Conservation (phyloP, 2,113 vertebrate species). For the Colossoma macropomum region DNA sequence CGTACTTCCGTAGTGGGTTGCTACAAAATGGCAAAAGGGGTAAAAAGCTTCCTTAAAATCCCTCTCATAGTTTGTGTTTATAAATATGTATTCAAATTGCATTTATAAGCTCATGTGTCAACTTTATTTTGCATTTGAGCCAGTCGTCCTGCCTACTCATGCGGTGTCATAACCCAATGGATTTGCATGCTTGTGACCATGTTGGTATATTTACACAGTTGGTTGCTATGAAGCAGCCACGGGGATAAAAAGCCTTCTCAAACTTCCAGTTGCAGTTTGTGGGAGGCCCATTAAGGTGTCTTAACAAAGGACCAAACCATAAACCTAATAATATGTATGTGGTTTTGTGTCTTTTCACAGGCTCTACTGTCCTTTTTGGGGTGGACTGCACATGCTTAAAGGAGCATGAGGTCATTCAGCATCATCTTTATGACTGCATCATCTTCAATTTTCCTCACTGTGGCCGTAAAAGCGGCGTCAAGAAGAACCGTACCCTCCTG, state of each 20-base stretch:
- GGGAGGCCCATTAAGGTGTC: background rate
- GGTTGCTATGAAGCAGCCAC: constrained; percentile 42
- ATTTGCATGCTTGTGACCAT: constrained; percentile 34
- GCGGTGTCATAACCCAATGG: background rate
- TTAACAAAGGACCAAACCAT: no score
- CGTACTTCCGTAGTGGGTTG: constrained; percentile 26
- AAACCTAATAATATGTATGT: background rate
- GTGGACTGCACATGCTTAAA: constrained; percentile 88
- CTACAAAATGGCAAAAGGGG: constrained; percentile 23
- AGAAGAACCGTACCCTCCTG: constrained; percentile 90
- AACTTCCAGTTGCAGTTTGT: constrained; percentile 1
- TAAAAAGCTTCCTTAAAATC: constrained; percentile 13
- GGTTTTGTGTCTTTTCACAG: constrained; percentile 66
- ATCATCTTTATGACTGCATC: constrained; percentile 80
- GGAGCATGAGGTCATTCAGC: constrained; percentile 68
- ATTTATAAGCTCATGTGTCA: background rate
- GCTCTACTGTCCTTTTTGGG: constrained; percentile 82
- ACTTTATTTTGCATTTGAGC: background rate
- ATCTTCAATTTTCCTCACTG: constrained; percentile 97
- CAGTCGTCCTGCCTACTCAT: background rate
- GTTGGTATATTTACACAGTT: constrained; percentile 2
- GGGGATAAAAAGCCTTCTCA: constrained; percentile 6
- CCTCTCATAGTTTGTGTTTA: background rate
- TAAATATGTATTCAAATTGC: background rate
- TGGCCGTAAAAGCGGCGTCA: constrained; percentile 94